Conservation (phyloP, 2,797 vertebrate species). For the Okamejei kenojei region DNA sequence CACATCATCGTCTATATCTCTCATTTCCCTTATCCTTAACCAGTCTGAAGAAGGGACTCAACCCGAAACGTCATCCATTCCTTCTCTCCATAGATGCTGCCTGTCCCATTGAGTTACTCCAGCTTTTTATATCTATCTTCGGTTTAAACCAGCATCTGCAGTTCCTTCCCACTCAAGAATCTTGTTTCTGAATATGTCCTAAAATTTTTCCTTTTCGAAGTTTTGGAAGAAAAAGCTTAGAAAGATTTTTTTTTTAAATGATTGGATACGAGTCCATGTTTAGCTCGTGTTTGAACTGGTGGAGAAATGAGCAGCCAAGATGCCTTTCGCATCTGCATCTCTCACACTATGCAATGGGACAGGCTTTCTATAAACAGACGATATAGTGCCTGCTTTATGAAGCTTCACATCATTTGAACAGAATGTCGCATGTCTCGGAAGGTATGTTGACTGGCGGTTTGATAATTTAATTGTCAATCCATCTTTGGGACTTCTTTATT, state of each 20-base stretch:
- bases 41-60: no score
- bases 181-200: not conserved
- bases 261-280: not conserved
- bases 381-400: not conserved
- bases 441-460: not conserved
- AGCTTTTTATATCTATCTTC: no score
- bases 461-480: slow-evolving; percentile 1
- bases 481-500: not conserved
- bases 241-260: not conserved
- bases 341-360: not conserved
- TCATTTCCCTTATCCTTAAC: no score
- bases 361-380: not conserved
- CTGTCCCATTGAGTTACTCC: no score
- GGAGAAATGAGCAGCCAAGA: not conserved
- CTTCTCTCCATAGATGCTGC: no score
- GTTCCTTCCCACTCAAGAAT: not conserved
- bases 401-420: not conserved
- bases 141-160: no score
- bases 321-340: not conserved
- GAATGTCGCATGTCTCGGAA: not conserved
- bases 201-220: not conserved
- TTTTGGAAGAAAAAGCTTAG: not conserved
- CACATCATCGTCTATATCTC: no score
- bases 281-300: not conserved
- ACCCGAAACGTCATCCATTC: no score